phyloP scores from a whole-genome alignment of 2,113 vertebrate species.

The Struthio camelus region DNA sequence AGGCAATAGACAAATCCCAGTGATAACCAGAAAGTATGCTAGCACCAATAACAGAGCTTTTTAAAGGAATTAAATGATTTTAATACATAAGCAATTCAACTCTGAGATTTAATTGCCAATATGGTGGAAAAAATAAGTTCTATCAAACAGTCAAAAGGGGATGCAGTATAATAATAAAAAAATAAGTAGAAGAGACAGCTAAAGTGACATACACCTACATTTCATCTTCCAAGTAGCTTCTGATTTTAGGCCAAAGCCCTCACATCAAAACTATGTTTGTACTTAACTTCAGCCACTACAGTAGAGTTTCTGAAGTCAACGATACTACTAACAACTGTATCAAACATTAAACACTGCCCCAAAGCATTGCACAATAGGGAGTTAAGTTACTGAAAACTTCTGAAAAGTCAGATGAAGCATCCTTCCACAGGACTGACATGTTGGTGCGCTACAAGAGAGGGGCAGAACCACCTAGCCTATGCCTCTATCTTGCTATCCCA shows the following conservation, averaged over 20 bases:
- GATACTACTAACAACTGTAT: not conserved
- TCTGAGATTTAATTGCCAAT: not conserved
- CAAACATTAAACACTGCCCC: not conserved
- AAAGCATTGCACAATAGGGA: not conserved
- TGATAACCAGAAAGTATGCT: not conserved
- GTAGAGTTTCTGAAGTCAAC: not conserved
- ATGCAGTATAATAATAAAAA: not conserved
- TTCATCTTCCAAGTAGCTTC: not conserved
- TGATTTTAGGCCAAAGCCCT: not conserved
- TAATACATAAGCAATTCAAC: not conserved
- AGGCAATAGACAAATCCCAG: not conserved
- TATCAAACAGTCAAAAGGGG: not conserved
- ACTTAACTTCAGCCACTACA: not conserved
- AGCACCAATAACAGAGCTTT: not conserved
- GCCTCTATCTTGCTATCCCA: conserved; percentile 13
- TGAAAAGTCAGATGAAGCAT: not conserved
- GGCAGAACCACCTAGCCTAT: not conserved
- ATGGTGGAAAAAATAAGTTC: not conserved
- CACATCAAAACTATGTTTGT: not conserved
- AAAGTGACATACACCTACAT: not conserved
- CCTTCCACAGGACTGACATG: fast-evolving
- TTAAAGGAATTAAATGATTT: not conserved
- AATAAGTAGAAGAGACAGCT: not conserved
- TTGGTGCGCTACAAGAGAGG: not conserved
- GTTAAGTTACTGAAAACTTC: not conserved